Evolutionary conservation across 2,797 vertebrate genomes (phyloP).

Genomic region (Catamblyrhynchus diadema): DNA sequence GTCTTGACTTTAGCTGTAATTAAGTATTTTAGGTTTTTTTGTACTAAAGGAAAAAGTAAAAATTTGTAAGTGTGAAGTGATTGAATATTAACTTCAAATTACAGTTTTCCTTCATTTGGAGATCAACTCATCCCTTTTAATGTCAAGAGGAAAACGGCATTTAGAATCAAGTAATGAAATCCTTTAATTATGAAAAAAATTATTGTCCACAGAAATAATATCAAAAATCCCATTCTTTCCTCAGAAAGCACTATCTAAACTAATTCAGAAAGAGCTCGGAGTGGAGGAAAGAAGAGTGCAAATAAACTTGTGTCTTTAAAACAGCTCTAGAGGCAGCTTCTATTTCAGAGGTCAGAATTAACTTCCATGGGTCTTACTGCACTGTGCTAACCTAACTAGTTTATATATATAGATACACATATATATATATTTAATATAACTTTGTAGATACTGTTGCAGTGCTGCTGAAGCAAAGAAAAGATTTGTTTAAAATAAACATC

Average conservation of each 20-base stretch:
- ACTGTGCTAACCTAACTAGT: not conserved
- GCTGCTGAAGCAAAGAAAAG: not conserved
- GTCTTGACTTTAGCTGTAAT: not conserved
- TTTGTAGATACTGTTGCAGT: not conserved
- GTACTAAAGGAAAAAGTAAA: not conserved
- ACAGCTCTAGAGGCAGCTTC: not conserved
- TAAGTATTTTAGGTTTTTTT: not conserved
- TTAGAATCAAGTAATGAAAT: not conserved
- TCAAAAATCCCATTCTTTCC: not conserved
- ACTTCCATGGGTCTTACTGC: not conserved
- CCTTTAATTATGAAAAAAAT: not conserved
- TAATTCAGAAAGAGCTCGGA: not conserved
- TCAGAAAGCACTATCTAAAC: not conserved
- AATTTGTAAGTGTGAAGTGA: not conserved
- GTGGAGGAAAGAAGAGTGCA: not conserved
- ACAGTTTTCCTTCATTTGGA: not conserved
- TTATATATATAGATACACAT: not conserved
- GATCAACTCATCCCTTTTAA: not conserved
- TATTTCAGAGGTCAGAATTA: not conserved
- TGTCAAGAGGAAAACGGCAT: not conserved
- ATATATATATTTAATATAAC: not conserved
- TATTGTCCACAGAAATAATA: not conserved
- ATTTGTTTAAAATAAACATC: not conserved
- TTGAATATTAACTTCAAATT: not conserved
- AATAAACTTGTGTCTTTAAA: not conserved